Conservation (phyloP, 2,113 vertebrate species). For the Megaceryle maxima region DNA sequence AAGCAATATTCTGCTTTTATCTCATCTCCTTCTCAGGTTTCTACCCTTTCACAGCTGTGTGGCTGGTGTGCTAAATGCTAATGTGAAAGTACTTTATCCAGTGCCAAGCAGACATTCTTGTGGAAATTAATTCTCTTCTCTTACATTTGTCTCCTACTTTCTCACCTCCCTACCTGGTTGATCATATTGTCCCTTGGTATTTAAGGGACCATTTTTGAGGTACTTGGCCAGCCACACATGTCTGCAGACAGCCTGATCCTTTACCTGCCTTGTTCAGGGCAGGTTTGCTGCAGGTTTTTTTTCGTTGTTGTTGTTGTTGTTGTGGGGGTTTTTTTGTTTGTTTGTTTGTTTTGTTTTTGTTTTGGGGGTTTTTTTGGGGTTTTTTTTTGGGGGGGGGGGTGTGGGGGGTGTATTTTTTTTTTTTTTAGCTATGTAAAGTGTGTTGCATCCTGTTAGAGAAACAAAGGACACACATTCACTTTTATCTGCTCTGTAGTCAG, state of each 20-base stretch:
- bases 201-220: slow-evolving; percentile 3
- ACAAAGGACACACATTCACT: slow-evolving; percentile 47
- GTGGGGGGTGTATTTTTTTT: too few species aligned
- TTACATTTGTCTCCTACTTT: not conserved
- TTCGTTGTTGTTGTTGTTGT: too few species aligned
- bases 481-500: not conserved
- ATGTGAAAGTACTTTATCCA: slow-evolving; percentile 46
- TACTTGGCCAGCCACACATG: not conserved
- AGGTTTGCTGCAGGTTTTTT: not conserved
- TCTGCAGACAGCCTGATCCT: not conserved
- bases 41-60: slow-evolving; percentile 41
- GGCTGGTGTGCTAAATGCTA: slow-evolving; percentile 60
- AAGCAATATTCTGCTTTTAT: slow-evolving; percentile 66
- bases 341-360: too few species aligned
- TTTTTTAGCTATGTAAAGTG: not conserved
- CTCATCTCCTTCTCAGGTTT: slow-evolving; percentile 53
- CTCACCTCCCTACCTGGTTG: not conserved
- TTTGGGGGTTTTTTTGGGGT: too few species aligned
- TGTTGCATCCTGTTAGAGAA: slow-evolving; percentile 41
- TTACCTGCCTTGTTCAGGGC: not conserved
- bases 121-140: slow-evolving; percentile 44
- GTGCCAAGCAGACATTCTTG: slow-evolving; percentile 48
- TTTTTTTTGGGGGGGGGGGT: not conserved
- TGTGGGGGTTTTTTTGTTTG: not conserved
- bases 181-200: not conserved